phyloP scores from a whole-genome alignment of 2,113 vertebrate genomes.

The Erythrocercus mccallii region DNA sequence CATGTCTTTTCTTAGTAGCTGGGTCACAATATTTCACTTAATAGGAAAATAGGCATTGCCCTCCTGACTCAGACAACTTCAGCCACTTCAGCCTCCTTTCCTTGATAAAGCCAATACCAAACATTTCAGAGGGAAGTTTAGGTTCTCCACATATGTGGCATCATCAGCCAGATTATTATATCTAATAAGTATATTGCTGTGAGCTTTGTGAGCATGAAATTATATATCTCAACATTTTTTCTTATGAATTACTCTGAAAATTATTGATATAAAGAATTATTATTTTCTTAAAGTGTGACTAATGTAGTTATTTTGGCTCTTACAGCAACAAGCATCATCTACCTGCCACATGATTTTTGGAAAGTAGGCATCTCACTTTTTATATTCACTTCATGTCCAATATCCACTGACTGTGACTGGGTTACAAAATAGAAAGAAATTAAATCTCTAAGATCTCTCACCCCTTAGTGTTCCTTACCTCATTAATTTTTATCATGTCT shows the following conservation, averaged over 20 bases:
- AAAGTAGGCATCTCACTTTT: neutral
- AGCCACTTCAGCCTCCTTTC: neutral
- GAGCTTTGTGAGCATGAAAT: neutral
- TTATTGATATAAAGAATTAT: neutral
- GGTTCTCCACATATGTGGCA: neutral
- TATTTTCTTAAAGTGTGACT: neutral
- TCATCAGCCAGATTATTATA: neutral
- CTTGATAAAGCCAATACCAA: neutral
- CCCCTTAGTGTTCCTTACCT: neutral
- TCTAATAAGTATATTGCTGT: neutral
- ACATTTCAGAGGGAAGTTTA: neutral
- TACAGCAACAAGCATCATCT: neutral
- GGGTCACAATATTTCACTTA: neutral
- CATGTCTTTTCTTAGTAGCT: neutral
- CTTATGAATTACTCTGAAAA: neutral
- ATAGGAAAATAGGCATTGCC: neutral
- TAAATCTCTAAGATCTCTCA: neutral
- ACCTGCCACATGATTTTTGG: neutral
- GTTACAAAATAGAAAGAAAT: neutral
- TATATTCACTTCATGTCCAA: neutral
- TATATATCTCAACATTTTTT: neutral
- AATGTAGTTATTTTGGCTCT: neutral
- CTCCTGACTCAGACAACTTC: neutral
- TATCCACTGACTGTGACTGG: neutral
- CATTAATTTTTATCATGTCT: neutral